These are phyloP conservation scores for Paramormyrops hopkinsi DNA, from an alignment of 2,797 vertebrate species.

Conservation along the genomic window DNA sequence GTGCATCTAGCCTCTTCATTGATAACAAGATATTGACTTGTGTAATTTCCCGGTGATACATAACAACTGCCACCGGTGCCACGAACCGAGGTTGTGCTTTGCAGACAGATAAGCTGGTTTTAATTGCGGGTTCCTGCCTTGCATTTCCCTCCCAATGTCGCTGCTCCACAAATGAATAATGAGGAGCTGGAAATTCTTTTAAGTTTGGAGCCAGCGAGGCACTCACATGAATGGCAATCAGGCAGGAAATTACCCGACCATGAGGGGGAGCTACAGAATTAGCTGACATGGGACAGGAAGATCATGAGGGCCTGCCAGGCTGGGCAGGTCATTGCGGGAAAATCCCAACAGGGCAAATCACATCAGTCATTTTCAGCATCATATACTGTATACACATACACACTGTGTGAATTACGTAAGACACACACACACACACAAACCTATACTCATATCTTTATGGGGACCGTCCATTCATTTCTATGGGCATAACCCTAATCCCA, in stretches of 20 bases:
- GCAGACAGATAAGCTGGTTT: background rate
- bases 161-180: background rate
- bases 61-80: background rate
- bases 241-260: background rate
- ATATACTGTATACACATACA: background rate
- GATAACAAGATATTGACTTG: conserved; percentile 21
- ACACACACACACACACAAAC: background rate
- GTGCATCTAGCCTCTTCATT: conserved; percentile 11
- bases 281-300: background rate
- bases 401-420: background rate
- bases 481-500: background rate
- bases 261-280: background rate
- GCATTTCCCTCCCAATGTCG: background rate
- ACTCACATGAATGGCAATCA: background rate
- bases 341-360: background rate
- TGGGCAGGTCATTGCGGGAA: background rate
- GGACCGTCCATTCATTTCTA: background rate
- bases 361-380: background rate
- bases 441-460: background rate
- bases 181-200: background rate
- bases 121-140: background rate
- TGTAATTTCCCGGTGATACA: conserved; percentile 9
- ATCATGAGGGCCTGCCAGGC: background rate
- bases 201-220: background rate
- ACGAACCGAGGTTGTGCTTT: background rate